A percentile compares a stretch with the other conserved stretches of the same genome.
Evolutionary conservation across 2,113 vertebrate genomes (phyloP).

Genomic region (Neogale vison): DNA sequence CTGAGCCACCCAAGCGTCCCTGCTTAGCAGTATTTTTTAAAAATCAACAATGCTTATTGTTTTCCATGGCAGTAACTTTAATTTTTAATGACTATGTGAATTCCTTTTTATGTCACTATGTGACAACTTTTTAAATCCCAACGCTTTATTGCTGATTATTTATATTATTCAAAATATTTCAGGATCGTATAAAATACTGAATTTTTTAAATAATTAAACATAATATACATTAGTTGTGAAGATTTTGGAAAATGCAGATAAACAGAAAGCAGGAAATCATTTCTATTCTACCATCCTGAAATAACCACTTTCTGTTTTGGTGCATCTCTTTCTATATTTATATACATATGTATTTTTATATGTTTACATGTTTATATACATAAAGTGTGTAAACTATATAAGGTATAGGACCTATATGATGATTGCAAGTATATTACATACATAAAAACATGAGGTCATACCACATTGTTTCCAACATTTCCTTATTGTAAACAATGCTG

Average conservation of each 20-base stretch:
- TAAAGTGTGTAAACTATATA: not conserved
- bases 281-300: not conserved
- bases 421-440: not conserved
- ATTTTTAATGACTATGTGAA: not conserved
- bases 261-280: not conserved
- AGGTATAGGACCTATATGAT: not conserved
- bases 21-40: not conserved
- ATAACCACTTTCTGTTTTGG: not conserved
- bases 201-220: not conserved
- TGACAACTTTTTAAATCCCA: not conserved
- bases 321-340: not conserved
- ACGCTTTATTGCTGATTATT: not conserved
- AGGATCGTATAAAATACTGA: not conserved
- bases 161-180: not conserved
- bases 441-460: not conserved
- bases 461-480: not conserved
- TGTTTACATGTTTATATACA: not conserved
- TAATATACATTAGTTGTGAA: not conserved
- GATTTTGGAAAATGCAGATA: slow-evolving; percentile 1
- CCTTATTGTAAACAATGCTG: not conserved
- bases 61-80: not conserved
- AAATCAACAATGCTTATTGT: not conserved
- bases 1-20: too few species aligned
- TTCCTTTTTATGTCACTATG: not conserved
- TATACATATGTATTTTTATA: not conserved